These are phyloP conservation scores for Oryzias melastigma DNA, from an alignment of 2,113 vertebrate genomes.

Conservation along the genomic window DNA sequence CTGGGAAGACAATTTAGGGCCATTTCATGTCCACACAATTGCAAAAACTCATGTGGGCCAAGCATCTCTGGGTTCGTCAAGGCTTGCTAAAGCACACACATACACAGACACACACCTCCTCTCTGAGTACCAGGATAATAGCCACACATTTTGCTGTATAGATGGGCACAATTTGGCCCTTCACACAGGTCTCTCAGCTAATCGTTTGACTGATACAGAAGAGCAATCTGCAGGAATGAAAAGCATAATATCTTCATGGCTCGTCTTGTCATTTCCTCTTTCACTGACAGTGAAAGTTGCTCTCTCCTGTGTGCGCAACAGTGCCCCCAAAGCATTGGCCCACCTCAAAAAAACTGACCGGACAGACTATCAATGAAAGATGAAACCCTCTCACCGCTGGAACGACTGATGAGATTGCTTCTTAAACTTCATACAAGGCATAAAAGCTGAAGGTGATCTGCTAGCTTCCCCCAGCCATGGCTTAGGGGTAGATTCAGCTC, in stretches of 20 bases:
- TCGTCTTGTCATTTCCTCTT: slow-evolving; percentile 40
- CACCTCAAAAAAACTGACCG: not conserved
- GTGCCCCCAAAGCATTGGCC: not conserved
- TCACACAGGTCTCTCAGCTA: slow-evolving; percentile 40
- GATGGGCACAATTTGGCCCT: slow-evolving; percentile 59
- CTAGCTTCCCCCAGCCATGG: too few relatives aligned
- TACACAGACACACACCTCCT: slow-evolving; percentile 3
- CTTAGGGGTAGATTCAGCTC: too few relatives aligned
- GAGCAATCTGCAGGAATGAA: slow-evolving; percentile 54
- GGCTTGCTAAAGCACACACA: slow-evolving; percentile 10
- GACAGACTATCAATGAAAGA: not conserved
- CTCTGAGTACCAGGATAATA: slow-evolving; percentile 31
- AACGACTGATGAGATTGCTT: not conserved
- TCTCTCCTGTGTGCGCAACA: slow-evolving; percentile 50
- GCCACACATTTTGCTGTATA: slow-evolving; percentile 47
- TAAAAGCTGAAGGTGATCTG: too few relatives aligned
- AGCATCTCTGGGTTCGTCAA: slow-evolving; percentile 15
- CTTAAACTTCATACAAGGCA: too few relatives aligned
- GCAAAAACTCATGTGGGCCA: slow-evolving; percentile 26
- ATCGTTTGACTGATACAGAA: slow-evolving; percentile 44
- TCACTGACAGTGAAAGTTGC: slow-evolving; percentile 57
- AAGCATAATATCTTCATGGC: slow-evolving; percentile 18
- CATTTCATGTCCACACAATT: slow-evolving; percentile 55
- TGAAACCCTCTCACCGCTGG: not conserved
- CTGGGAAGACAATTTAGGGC: slow-evolving; percentile 48